Evolutionary conservation across 2,797 vertebrate species (phyloP), one percentile per base, ranked within the genome.

Genomic region (Anabacerthia variegaticeps): DNA sequence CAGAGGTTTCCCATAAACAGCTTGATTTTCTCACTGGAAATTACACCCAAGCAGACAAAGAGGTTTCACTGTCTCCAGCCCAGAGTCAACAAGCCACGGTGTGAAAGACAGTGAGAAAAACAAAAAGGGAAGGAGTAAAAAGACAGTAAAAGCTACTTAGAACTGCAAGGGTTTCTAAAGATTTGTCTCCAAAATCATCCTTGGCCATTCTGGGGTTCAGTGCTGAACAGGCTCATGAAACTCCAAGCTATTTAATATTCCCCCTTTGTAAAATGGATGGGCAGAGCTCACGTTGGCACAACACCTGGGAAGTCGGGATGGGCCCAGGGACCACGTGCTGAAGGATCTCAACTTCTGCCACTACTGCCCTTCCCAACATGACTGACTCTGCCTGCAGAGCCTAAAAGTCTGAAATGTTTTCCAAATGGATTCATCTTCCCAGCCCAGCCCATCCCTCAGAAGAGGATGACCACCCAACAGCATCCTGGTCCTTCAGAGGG

Each of bases 221-320:
- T 12, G n/a, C 2, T 46, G 54, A 75, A 56, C 5, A 81, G 0
- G 1, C 13, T n/a, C 24, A 7, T 4, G 9, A 75, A 72, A 28
- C 8, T 48, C 71, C 11, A 54, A 76, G 10, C 11, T 24, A 10
- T 34, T 55, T 28, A 34, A 69, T 52, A 59, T 9, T 27, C n/a
- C 46, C 10, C 6, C 39, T 51, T 48, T 20, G 36, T 51, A 13
- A 49, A 54, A 36, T 0, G 49, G 12, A 14, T 32, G 22, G 30
- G 27, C 28, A 46, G 27, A 74, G 44, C 23, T 66, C 22, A 12
- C 1, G 27, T 6, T 56, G 59, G 37, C 34, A 24, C 32, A 34
- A 27, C 18, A 5, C 0, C 0, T 4, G 43, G 61, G 54, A 36
- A 73, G 34, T 0, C 7, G 6, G 49, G 61, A 67, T 1, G 7